phyloP scores from a whole-genome alignment of 2,888 invertebrate genomes.

The Dryocosmus kuriphilus region DNA sequence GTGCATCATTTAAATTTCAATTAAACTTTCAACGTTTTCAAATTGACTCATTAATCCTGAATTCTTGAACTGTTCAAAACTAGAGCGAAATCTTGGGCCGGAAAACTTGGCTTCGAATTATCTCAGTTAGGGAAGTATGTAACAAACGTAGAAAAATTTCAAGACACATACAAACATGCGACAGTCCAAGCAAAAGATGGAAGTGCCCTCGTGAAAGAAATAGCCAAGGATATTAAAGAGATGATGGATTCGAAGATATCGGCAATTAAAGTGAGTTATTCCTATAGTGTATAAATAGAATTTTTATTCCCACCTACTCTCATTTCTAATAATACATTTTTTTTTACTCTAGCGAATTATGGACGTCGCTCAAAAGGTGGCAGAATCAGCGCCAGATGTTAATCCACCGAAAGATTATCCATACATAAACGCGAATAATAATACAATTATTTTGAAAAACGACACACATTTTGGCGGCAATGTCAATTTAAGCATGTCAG shows the following conservation, averaged over 20 bases:
- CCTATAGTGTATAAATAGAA: background rate
- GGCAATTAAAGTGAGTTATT: conserved; percentile 85
- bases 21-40: background rate
- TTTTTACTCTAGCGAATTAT: conserved; percentile 84
- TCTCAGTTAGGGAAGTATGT: conserved; percentile 90
- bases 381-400: conserved; percentile 79
- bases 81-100: conserved; percentile 90
- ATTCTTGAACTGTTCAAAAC: conserved; percentile 15
- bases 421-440: conserved; percentile 73
- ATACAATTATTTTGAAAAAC: conserved; percentile 82
- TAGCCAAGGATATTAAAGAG: conserved; percentile 89
- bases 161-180: conserved; percentile 90
- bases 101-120: conserved; percentile 88
- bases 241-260: conserved; percentile 94
- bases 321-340: too few relatives aligned
- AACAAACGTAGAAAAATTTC: conserved; percentile 87
- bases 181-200: conserved; percentile 88
- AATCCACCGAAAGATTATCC: conserved; percentile 60
- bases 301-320: too few relatives aligned
- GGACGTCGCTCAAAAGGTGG: conserved; percentile 92
- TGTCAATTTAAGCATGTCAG: conserved; percentile 87
- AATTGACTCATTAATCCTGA: background rate
- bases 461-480: conserved; percentile 87
- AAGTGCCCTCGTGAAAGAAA: conserved; percentile 87
- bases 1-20: too few relatives aligned